phyloP scores from a whole-genome alignment of 2,113 vertebrate species.

The Menura novaehollandiae region DNA sequence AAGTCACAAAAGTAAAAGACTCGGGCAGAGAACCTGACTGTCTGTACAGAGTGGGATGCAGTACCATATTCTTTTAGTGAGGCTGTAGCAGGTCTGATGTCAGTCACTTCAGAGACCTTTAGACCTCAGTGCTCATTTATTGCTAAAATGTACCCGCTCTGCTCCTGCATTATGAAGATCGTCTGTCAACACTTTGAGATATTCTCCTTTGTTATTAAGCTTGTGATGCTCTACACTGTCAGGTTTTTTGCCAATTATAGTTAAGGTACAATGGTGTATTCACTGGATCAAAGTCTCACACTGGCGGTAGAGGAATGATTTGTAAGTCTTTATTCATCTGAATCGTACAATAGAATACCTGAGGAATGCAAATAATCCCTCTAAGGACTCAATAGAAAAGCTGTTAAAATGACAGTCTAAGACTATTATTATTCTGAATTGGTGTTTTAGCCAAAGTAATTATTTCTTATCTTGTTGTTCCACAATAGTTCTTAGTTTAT shows the following conservation, averaged over 20 bases:
- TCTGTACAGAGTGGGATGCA: constrained; percentile 76
- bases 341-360: constrained; percentile 93
- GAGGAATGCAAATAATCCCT: constrained; percentile 98
- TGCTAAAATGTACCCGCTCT: constrained; percentile 85
- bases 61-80: constrained; percentile 79
- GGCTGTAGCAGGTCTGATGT: constrained; percentile 91
- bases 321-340: constrained; percentile 99
- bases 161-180: constrained; percentile 99
- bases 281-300: constrained; percentile 97
- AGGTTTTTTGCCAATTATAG: constrained; percentile 99
- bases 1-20: constrained; percentile 74
- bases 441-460: constrained; percentile 83
- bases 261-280: constrained; percentile 99
- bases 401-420: constrained; percentile 86
- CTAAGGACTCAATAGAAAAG: constrained; percentile 85
- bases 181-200: constrained; percentile 95
- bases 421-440: constrained; percentile 91
- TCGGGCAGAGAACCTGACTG: constrained; percentile 66
- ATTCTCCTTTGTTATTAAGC: constrained; percentile 97
- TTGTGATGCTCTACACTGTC: constrained; percentile 95
- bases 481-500: constrained; percentile 72
- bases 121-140: constrained; percentile 96
- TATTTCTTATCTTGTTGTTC: constrained; percentile 83
- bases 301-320: constrained; percentile 96
- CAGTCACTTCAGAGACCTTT: constrained; percentile 95